Evolutionary conservation across 2,113 vertebrate species (phyloP).

Genomic region (Melanerpes formicivorus): DNA sequence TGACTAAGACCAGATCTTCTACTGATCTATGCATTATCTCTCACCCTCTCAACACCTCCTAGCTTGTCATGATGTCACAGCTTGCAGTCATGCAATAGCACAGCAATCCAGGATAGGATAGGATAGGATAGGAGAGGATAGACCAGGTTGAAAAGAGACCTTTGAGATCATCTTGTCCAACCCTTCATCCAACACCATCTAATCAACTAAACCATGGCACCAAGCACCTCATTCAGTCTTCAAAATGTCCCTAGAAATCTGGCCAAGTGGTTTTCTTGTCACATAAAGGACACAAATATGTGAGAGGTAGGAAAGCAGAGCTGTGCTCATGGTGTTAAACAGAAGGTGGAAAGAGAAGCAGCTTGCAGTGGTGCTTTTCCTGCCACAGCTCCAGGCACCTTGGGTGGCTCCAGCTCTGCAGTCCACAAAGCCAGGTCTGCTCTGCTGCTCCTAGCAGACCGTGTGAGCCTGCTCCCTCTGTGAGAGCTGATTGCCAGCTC

Average conservation of each 20-base stretch:
- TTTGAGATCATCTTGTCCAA: too few relatives aligned
- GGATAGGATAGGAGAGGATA: too few relatives aligned
- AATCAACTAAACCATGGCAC: too few relatives aligned
- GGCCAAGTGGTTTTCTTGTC: not conserved
- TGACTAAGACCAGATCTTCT: slow-evolving; percentile 16
- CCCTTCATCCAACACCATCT: too few relatives aligned
- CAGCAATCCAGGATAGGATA: not conserved
- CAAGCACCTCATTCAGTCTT: too few relatives aligned
- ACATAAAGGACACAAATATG: not conserved
- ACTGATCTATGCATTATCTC: not conserved
- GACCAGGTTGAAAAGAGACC: too few relatives aligned
- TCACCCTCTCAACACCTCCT: not conserved
- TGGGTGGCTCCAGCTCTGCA: not conserved
- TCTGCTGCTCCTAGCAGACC: not conserved
- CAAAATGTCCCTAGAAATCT: not conserved
- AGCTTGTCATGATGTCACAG: not conserved
- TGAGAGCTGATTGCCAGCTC: not conserved
- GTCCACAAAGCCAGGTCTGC: not conserved
- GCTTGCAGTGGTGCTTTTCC: not conserved
- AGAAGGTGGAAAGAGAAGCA: not conserved
- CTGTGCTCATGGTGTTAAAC: not conserved
- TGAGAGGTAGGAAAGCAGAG: not conserved
- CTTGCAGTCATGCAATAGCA: not conserved
- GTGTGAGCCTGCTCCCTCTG: not conserved
- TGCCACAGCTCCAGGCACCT: not conserved